Percentiles rank a stretch among this genome's conserved stretches.
Evolutionary conservation across 2,888 invertebrate species (phyloP).

Genomic region (Perizoma flavofasciatum): DNA sequence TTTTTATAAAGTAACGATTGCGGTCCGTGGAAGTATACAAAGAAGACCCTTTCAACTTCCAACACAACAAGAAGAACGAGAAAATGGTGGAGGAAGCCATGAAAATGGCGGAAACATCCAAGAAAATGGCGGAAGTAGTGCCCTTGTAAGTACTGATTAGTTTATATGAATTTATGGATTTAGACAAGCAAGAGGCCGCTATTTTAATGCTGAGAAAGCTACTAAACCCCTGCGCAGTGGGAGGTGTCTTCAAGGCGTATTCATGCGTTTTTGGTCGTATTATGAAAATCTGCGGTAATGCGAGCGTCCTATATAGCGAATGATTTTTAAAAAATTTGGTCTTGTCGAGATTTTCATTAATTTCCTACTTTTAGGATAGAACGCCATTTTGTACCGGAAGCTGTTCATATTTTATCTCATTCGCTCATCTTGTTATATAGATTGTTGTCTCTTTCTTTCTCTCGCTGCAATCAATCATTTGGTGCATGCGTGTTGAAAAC

Average conservation of each 20-base stretch:
- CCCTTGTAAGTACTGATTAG: slow-evolving; percentile 29
- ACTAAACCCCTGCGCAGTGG: slow-evolving; percentile 1
- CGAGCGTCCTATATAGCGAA: slow-evolving; percentile 12
- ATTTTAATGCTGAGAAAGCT: not conserved
- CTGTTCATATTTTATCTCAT: not conserved
- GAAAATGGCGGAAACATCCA: slow-evolving; percentile 8
- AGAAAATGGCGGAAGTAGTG: slow-evolving; percentile 22
- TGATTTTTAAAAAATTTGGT: not conserved
- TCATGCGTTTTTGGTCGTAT: slow-evolving; percentile 5
- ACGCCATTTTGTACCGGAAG: too few relatives aligned
- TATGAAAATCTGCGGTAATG: slow-evolving; percentile 1
- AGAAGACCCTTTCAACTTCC: not conserved
- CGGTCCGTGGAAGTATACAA: not conserved
- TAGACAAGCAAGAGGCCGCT: slow-evolving; percentile 7
- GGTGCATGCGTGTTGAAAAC: slow-evolving; percentile 2
- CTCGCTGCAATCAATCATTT: slow-evolving; percentile 12
- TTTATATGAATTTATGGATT: not conserved
- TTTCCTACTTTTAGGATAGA: too few relatives aligned
- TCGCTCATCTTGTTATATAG: not conserved
- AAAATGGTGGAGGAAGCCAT: slow-evolving; percentile 1
- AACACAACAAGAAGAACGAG: not conserved
- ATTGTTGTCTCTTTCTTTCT: slow-evolving; percentile 3
- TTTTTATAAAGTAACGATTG: not conserved
- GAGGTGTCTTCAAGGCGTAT: slow-evolving; percentile 6
- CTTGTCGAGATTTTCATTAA: too few relatives aligned